These are phyloP conservation scores for Tonatia bakeri DNA, from an alignment of 2,113 vertebrate genomes.

Conservation along the genomic window DNA sequence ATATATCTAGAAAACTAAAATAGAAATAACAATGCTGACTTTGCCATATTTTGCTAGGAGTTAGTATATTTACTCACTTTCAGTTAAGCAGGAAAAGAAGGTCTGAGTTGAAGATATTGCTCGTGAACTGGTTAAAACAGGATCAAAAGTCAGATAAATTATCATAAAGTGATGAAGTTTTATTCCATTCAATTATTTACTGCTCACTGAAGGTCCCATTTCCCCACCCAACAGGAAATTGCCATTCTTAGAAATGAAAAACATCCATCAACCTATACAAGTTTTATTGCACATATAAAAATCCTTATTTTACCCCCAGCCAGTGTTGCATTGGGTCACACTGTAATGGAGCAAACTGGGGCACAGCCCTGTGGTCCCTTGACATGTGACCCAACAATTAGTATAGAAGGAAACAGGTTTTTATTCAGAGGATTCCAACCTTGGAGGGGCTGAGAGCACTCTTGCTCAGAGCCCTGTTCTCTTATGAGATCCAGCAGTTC, in stretches of 20 bases:
- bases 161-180: constrained; percentile 19
- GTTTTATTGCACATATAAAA: constrained; percentile 60
- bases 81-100: constrained; percentile 8
- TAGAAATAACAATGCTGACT: constrained; percentile 57
- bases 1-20: constrained; percentile 66
- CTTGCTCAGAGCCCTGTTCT: no score
- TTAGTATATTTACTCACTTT: constrained; percentile 43
- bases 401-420: no score
- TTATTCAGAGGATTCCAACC: no score
- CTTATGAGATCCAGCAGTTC: no score
- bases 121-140: constrained; percentile 34
- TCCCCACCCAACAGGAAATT: constrained; percentile 45
- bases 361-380: no score
- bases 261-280: constrained; percentile 57
- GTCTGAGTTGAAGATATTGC: background rate
- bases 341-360: no score
- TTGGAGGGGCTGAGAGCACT: no score
- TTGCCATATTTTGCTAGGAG: constrained; percentile 54
- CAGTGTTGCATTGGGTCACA: constrained; percentile 29
- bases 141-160: constrained; percentile 40
- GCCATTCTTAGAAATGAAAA: constrained; percentile 66
- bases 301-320: constrained; percentile 42
- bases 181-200: constrained; percentile 60
- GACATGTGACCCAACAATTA: no score
- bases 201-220: constrained; percentile 25